Conservation (phyloP, 2,888 invertebrate species). For the Tortrix viridana region DNA sequence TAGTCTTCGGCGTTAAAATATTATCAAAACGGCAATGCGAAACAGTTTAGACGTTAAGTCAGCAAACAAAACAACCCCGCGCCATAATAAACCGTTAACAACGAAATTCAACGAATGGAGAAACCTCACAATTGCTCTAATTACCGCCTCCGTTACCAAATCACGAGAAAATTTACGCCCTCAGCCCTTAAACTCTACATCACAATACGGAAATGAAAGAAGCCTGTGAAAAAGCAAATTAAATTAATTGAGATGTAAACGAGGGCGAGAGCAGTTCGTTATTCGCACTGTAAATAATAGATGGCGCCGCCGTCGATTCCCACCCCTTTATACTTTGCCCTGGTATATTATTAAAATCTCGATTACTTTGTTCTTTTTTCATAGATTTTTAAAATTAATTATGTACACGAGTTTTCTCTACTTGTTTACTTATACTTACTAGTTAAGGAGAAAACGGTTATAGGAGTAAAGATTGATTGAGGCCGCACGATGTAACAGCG, state of each 20-base stretch:
- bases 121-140: slow-evolving; percentile 79
- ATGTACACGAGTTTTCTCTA: slow-evolving; percentile 1
- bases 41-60: slow-evolving; percentile 59
- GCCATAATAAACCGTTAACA: slow-evolving; percentile 74
- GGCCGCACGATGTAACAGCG: not conserved
- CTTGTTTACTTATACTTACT: not conserved
- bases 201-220: slow-evolving; percentile 78
- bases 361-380: slow-evolving; percentile 33
- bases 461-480: not conserved
- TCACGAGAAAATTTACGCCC: slow-evolving; percentile 81
- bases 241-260: slow-evolving; percentile 83
- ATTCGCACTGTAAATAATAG: slow-evolving; percentile 71
- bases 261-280: slow-evolving; percentile 66
- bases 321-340: slow-evolving; percentile 61
- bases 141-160: slow-evolving; percentile 79
- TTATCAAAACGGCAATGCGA: slow-evolving; percentile 44
- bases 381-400: slow-evolving; percentile 21
- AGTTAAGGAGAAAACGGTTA: not conserved
- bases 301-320: slow-evolving; percentile 62
- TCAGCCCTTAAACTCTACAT: slow-evolving; percentile 66
- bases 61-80: slow-evolving; percentile 59
- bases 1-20: slow-evolving; percentile 11
- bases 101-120: slow-evolving; percentile 76
- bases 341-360: slow-evolving; percentile 33
- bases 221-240: slow-evolving; percentile 83